A percentile compares a stretch with the other conserved stretches of the same genome.
phyloP scores from a whole-genome alignment of 2,113 vertebrate genomes.

The Gavia stellata region DNA sequence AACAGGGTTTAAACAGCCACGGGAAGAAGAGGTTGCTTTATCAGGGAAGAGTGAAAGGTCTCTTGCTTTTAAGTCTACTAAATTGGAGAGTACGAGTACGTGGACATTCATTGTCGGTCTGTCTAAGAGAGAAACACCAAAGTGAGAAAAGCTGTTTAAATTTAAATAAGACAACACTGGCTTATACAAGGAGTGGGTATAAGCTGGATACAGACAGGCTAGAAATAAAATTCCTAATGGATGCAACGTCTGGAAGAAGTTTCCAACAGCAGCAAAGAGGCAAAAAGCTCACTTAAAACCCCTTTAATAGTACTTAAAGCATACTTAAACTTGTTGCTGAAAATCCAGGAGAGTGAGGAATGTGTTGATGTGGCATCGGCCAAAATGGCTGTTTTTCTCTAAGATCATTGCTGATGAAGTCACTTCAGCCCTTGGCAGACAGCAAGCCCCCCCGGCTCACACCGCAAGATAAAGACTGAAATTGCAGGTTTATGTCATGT shows the following conservation, averaged over 20 bases:
- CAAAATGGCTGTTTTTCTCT: not conserved
- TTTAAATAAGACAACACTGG: not conserved
- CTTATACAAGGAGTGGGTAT: not conserved
- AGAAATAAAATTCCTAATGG: not conserved
- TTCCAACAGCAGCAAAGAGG: not conserved
- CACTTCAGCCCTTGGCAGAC: not conserved
- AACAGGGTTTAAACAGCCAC: not conserved
- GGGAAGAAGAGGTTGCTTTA: not conserved
- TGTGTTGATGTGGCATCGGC: not conserved
- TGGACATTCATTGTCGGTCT: not conserved
- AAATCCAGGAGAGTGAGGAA: not conserved
- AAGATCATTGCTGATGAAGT: not conserved
- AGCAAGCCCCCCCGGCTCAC: not conserved
- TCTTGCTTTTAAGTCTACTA: not conserved
- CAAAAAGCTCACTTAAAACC: not conserved
- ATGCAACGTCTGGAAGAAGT: not conserved
- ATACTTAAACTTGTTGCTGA: not conserved
- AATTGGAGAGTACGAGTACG: not conserved
- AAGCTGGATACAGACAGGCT: not conserved
- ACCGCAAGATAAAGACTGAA: not conserved
- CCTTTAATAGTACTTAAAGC: not conserved
- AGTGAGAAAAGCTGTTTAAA: not conserved
- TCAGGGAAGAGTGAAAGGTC: not conserved
- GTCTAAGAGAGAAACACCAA: not conserved
- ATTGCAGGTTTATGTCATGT: fast-evolving